These are phyloP conservation scores for Parambassis ranga DNA, from an alignment of 2,797 vertebrate genomes.

Conservation along the genomic window DNA sequence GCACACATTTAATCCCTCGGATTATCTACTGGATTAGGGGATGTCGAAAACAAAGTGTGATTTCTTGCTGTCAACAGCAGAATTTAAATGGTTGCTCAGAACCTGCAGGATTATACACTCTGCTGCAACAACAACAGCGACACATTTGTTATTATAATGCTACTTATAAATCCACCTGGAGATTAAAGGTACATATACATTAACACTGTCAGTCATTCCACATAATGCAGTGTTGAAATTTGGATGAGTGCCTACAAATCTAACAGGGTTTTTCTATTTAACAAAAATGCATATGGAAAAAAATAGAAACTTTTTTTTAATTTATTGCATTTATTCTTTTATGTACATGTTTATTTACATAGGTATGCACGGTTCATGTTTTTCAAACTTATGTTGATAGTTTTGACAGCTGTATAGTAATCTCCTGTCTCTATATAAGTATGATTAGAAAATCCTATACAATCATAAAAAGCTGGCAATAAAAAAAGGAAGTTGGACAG, in stretches of 20 bases:
- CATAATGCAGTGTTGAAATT: too few relatives aligned
- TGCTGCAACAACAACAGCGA: too few relatives aligned
- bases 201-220: too few relatives aligned
- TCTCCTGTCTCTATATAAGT: conserved; percentile 60
- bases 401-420: conserved; percentile 60
- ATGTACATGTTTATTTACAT: conserved; percentile 84
- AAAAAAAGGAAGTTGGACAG: conserved; percentile 59
- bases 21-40: conserved; percentile 47
- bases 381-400: conserved; percentile 48
- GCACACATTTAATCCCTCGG: conserved; percentile 56
- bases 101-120: too few relatives aligned
- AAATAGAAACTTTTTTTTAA: conserved; percentile 43
- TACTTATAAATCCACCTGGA: too few relatives aligned
- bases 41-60: conserved; percentile 19
- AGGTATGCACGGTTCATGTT: conserved; percentile 58
- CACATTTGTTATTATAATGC: too few relatives aligned
- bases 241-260: too few relatives aligned
- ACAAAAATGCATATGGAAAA: too few relatives aligned
- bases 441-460: conserved; percentile 70
- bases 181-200: too few relatives aligned
- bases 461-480: conserved; percentile 59
- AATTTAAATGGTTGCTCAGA: conserved; percentile 1
- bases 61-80: neutral
- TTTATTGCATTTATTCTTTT: conserved; percentile 81
- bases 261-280: too few relatives aligned